Evolutionary conservation across 2,797 vertebrate genomes (phyloP).

Genomic region (Gobionotothen gibberifrons): DNA sequence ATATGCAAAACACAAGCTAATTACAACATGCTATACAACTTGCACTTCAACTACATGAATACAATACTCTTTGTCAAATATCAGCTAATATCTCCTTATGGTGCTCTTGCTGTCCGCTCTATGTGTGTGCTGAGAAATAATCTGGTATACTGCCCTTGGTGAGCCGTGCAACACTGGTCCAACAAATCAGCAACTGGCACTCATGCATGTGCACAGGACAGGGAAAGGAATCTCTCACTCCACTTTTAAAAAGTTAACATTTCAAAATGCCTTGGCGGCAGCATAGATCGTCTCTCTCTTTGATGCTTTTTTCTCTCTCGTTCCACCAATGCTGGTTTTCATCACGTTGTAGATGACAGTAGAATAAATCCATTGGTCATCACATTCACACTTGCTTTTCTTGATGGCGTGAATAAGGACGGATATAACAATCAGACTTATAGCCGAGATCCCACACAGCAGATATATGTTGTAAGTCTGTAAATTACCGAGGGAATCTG

Average conservation of each 20-base stretch:
- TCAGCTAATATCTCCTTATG: no score
- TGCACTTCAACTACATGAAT: neutral
- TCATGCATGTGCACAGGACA: no score
- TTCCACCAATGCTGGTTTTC: slow-evolving; percentile 6
- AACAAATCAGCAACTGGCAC: no score
- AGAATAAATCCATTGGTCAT: slow-evolving; percentile 40
- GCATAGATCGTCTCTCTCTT: slow-evolving; percentile 30
- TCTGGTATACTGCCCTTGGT: no score
- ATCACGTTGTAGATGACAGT: slow-evolving; percentile 31
- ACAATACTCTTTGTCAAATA: no score
- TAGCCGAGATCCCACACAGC: neutral
- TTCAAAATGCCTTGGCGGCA: slow-evolving; percentile 32
- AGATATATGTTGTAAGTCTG: accelerated
- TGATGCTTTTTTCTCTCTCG: accelerated
- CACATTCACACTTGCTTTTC: slow-evolving; percentile 9
- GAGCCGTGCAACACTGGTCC: no score
- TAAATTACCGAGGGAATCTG: neutral
- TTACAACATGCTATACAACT: neutral
- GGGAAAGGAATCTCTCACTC: no score
- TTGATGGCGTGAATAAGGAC: slow-evolving; percentile 5
- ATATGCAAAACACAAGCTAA: neutral
- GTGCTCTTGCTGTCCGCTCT: no score
- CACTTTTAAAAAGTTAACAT: neutral
- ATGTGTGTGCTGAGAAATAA: no score
- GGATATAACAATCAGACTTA: slow-evolving; percentile 1